These are phyloP conservation scores for Heliconius erato DNA, from an alignment of 2,888 invertebrate species.

Conservation along the genomic window DNA sequence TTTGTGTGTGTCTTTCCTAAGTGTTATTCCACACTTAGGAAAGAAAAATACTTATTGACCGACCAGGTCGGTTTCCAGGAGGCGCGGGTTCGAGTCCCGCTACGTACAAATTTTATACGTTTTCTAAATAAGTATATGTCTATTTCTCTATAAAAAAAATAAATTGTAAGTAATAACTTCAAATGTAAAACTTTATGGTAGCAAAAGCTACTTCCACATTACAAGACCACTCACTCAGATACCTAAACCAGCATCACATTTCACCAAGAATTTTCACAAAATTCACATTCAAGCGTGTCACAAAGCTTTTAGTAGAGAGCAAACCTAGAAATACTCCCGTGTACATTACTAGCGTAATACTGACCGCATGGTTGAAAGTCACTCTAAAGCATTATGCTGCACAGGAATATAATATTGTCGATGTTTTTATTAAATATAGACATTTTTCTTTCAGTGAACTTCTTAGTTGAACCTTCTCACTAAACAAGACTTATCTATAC, in stretches of 20 bases:
- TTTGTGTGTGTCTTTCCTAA: too few relatives aligned
- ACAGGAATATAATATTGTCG: neutral
- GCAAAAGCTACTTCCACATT: slow-evolving; percentile 6
- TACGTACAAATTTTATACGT: too few relatives aligned
- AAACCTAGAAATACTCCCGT: slow-evolving; percentile 34
- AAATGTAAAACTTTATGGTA: neutral
- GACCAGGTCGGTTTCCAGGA: too few relatives aligned
- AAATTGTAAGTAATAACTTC: neutral
- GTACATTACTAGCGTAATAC: slow-evolving; percentile 28
- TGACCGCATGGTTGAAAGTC: slow-evolving; percentile 14
- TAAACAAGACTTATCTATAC: too few relatives aligned
- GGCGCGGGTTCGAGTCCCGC: too few relatives aligned
- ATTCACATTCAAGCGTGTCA: slow-evolving; percentile 24
- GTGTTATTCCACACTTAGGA: too few relatives aligned
- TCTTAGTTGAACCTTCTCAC: too few relatives aligned
- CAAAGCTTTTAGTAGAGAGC: slow-evolving; percentile 32
- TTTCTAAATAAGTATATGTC: too few relatives aligned
- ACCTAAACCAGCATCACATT: slow-evolving; percentile 23
- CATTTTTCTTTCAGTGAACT: neutral
- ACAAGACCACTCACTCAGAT: slow-evolving; percentile 4
- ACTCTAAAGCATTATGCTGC: neutral
- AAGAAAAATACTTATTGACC: too few relatives aligned
- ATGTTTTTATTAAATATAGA: neutral
- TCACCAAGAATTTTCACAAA: slow-evolving; percentile 23
- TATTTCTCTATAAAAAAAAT: neutral